phyloP scores from a whole-genome alignment of 2,888 invertebrate genomes.

The Patella caerulea region DNA sequence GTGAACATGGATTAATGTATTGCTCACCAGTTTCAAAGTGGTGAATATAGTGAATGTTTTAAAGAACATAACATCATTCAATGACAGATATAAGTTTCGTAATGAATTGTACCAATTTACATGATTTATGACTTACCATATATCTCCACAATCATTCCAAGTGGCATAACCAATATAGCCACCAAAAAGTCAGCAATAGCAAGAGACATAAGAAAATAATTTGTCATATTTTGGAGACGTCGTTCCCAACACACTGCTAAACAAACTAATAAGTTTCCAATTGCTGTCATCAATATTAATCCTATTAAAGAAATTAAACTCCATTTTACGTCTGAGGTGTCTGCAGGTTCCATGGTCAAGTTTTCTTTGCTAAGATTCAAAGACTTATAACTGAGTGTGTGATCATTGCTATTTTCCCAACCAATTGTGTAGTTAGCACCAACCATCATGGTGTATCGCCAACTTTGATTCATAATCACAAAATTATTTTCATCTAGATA shows the following conservation, averaged over 20 bases:
- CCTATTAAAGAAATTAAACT: constrained; percentile 77
- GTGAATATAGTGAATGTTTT: too few species aligned
- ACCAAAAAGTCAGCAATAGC: constrained; percentile 95
- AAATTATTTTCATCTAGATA: too few species aligned
- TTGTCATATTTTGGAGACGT: constrained; percentile 92
- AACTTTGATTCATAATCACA: too few species aligned
- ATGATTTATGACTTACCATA: constrained; percentile 51
- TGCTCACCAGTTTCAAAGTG: too few species aligned
- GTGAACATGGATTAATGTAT: too few species aligned
- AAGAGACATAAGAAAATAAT: constrained; percentile 94
- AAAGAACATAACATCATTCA: too few species aligned
- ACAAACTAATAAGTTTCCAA: constrained; percentile 94
- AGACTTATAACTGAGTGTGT: too few species aligned
- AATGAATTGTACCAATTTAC: not conserved
- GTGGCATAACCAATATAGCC: constrained; percentile 94
- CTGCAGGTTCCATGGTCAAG: not conserved
- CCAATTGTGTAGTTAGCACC: too few species aligned
- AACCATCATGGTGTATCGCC: too few species aligned
- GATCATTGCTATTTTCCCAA: too few species aligned
- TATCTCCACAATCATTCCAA: constrained; percentile 82
- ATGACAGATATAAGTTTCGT: too few species aligned
- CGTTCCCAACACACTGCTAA: constrained; percentile 92
- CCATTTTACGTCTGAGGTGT: constrained; percentile 47
- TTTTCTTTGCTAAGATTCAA: too few species aligned
- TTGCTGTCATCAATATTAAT: constrained; percentile 88